Evolutionary conservation across 2,797 vertebrate genomes (phyloP), one percentile per base, ranked within the genome.

Genomic region (Hafferia zeledoni): DNA sequence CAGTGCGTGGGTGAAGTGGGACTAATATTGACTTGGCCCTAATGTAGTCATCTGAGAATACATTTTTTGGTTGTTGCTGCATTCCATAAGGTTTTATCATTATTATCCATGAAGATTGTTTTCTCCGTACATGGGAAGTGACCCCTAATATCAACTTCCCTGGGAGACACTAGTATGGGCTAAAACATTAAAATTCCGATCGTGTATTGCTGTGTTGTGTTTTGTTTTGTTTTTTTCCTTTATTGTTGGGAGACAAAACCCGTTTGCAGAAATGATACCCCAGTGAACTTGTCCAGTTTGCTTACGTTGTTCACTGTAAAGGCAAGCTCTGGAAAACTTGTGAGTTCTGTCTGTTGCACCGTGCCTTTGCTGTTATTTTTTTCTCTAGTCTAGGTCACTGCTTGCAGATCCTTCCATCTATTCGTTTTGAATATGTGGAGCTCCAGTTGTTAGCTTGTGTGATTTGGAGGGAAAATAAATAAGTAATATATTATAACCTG

Each of bases 81-180:
- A 98, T 98, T 98, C 98, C 98, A 97, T 97, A 97, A 98, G 97
- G 97, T 98, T 98, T 98, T 98, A 98, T 98, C 98, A 98, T 98
- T 98, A 98, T 98, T 98, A 97, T 98, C 97, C 97, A 83, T 85
- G 97, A 98, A 98, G 97, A 98, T 97, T 98, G 96, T 97, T 98
- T 98, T 98, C 96, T 97, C 97, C 60, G 78, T 98, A 97, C 97
- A 97, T 98, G 98, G 98, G 97, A 98, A 98, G 97, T 98, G 97
- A 98, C 95, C 96, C 93, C 89, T 96, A 93, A 95, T 96, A 97
- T 94, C 94, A 93, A 11, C 84, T 97, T 97, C 97, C 95, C 94
- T 98, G 93, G 74, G 94, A 98, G 96, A 97, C 89, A 96, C 43
- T 87, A 97, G 80, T 94, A 84, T 95, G 81, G 88, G 52, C 91